Evolutionary conservation across 2,797 vertebrate genomes (phyloP).

Genomic region (Hemitrygon akajei): DNA sequence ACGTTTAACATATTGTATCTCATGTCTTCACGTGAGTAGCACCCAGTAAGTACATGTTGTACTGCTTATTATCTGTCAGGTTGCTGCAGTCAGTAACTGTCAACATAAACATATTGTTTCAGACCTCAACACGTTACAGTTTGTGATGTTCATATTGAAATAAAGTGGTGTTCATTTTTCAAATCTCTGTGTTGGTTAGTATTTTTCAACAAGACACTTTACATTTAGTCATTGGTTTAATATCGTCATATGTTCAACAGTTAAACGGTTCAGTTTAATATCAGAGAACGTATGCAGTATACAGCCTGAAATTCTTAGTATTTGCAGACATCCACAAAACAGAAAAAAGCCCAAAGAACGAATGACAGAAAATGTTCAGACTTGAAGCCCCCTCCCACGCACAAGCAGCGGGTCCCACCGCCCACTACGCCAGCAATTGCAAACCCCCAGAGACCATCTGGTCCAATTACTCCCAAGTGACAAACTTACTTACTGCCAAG

Average conservation of each 20-base stretch:
- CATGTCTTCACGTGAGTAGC: background rate
- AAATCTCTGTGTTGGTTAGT: background rate
- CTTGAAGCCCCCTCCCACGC: too few relatives aligned
- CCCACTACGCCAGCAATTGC: too few relatives aligned
- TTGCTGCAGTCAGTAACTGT: background rate
- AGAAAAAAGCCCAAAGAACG: too few relatives aligned
- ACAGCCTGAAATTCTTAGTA: too few relatives aligned
- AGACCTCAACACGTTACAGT: background rate
- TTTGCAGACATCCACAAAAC: too few relatives aligned
- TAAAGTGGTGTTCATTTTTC: background rate
- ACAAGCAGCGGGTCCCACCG: too few relatives aligned
- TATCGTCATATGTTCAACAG: background rate
- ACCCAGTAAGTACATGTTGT: slow-evolving; percentile 23
- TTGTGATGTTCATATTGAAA: background rate
- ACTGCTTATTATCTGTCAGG: background rate
- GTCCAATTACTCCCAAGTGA: too few relatives aligned
- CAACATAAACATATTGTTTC: slow-evolving; percentile 9
- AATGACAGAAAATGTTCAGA: too few relatives aligned
- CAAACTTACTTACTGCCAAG: too few relatives aligned
- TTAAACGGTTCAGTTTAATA: background rate
- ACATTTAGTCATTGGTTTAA: background rate
- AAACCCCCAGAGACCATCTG: too few relatives aligned
- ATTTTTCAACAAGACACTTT: background rate
- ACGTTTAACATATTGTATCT: background rate
- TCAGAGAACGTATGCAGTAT: too few relatives aligned